Evolutionary conservation across 2,888 invertebrate genomes (phyloP).

Genomic region (Mechanitis messenoides): DNA sequence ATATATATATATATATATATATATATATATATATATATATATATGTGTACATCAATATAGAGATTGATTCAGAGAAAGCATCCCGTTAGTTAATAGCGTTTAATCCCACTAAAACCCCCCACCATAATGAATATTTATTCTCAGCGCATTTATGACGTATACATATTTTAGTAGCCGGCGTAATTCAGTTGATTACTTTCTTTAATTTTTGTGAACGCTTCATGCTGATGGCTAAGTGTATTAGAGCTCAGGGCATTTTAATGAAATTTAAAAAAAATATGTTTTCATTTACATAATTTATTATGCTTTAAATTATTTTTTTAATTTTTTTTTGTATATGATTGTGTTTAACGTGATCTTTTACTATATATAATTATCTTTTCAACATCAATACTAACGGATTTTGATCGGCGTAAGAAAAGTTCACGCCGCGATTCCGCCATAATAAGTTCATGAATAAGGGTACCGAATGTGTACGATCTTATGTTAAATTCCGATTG

Average conservation of each 20-base stretch:
- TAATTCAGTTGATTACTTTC: constrained; percentile 75
- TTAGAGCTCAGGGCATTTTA: constrained; percentile 62
- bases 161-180: constrained; percentile 74
- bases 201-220: constrained; percentile 70
- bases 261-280: constrained; percentile 50
- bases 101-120: constrained; percentile 75
- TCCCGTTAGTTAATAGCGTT: constrained; percentile 57
- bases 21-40: too few relatives aligned
- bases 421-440: too few relatives aligned
- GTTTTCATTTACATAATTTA: constrained; percentile 30
- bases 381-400: too few relatives aligned
- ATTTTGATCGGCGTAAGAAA: too few relatives aligned
- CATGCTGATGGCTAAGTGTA: constrained; percentile 53
- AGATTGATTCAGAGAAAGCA: constrained; percentile 66
- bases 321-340: too few relatives aligned
- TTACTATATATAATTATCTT: not conserved
- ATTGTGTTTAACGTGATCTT: not conserved
- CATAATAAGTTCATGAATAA: too few relatives aligned
- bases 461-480: too few relatives aligned
- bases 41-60: constrained; percentile 7
- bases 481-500: too few relatives aligned
- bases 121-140: constrained; percentile 75
- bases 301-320: constrained; percentile 12
- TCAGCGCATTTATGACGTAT: constrained; percentile 73
- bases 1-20: too few relatives aligned